Base-by-base conservation (phyloP, 2,888 invertebrate species). In the Noctua comes region DNA sequence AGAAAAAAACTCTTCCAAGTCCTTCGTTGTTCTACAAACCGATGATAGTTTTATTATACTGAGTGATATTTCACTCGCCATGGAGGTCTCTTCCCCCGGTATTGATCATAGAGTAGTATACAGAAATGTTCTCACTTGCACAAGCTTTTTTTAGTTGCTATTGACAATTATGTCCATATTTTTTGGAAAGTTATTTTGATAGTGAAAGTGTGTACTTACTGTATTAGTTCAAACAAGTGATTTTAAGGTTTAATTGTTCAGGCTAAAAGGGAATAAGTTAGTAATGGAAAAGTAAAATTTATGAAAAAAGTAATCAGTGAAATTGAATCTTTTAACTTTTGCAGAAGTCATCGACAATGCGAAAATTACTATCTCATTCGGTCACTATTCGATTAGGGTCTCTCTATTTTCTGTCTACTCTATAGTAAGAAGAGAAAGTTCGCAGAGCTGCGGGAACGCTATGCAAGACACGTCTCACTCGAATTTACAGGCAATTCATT, bases 401-500 rank as follows among this genome's bases (percentile, higher is more conserved):
- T 51, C 86, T 80, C 64, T 72, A 40, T 27, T 21, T 51, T 54
- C 40, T 70, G 16, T 11, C 66, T 69, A 78, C 73, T 68, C 79
- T 85, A 68, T 72, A 66, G 16, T 21, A 48, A 48, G 48, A 87
- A 79, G 51, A 77, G 76, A 76, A 79, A 73, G 57, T 72, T 77
- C 54, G 54, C 62, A 68, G 68, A 59, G 68, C 66, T 65, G 66
- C 54, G 70, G 71, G 68, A 75, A 66, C 68, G 76, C 69, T 76
- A 92, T 92, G 93, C 96, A 84, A 90, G 93, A 81, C 96, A 96
- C 96, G 96, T 95, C 82, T 91, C 79, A 91, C 87, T 91, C 94
- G 94, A 96, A 96, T 96, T 96, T 96, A 94, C 95, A 95, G 94
- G 91, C 96, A 93, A 96, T 96, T 96, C 96, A 96, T 96, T 95